Percentiles rank a stretch among this genome's conserved stretches.
Evolutionary conservation across 2,113 vertebrate genomes (phyloP).

Genomic region (Pseudopodoces humilis): DNA sequence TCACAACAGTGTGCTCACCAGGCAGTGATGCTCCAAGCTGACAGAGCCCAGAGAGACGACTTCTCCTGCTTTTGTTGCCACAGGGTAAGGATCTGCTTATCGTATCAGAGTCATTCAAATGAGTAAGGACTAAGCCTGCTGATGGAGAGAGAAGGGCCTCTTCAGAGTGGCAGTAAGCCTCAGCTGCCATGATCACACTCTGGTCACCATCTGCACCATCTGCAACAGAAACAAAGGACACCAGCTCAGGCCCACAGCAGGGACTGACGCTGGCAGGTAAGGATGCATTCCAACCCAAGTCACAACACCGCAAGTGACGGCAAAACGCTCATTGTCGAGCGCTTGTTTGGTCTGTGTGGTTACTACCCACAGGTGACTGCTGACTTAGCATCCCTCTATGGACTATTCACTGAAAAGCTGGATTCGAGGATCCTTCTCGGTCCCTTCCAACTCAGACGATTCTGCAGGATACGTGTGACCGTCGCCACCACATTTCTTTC

Average conservation of each 20-base stretch:
- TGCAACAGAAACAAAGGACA: background rate
- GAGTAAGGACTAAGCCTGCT: background rate
- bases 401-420: background rate
- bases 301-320: accelerated
- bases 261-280: accelerated
- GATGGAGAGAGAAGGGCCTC: background rate
- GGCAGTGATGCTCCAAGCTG: constrained; percentile 59
- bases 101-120: background rate
- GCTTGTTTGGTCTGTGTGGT: accelerated
- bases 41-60: constrained; percentile 66
- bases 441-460: too few species aligned
- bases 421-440: background rate
- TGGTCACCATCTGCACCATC: background rate
- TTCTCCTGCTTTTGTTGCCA: constrained; percentile 62
- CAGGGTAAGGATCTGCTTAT: constrained; percentile 72
- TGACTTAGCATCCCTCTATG: accelerated
- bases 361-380: too few species aligned
- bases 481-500: accelerated
- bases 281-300: accelerated
- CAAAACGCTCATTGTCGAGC: accelerated
- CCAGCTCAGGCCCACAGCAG: background rate
- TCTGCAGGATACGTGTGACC: accelerated
- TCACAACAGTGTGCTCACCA: constrained; percentile 59
- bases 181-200: constrained; percentile 5
- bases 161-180: background rate